Percentiles rank a stretch among this genome's conserved stretches.
phyloP scores from a whole-genome alignment of 2,888 invertebrate genomes.

The Siphlonurus alternatus region DNA sequence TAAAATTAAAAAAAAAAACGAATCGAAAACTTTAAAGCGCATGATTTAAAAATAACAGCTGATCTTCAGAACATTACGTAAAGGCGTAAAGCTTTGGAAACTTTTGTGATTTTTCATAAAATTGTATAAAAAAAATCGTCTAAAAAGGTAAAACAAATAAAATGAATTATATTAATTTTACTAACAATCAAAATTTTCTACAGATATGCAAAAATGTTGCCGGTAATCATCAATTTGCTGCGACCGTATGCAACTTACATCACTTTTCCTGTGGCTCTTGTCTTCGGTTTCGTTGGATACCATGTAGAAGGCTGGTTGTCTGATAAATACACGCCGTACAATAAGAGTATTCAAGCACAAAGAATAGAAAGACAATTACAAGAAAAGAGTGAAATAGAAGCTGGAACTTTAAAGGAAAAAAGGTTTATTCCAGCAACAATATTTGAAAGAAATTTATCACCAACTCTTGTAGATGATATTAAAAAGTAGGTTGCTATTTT shows the following conservation, averaged over 20 bases:
- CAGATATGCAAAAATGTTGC: constrained; percentile 46
- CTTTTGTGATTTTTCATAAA: no score
- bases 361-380: constrained; percentile 46
- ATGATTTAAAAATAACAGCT: no score
- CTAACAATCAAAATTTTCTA: no score
- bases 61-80: no score
- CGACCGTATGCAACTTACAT: constrained; percentile 60
- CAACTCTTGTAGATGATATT: constrained; percentile 18
- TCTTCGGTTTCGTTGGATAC: constrained; percentile 75
- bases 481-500: constrained; percentile 5
- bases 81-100: no score
- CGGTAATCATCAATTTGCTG: constrained; percentile 44
- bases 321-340: constrained; percentile 26
- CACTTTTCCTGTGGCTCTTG: constrained; percentile 63
- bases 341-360: constrained; percentile 48
- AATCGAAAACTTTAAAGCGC: no score
- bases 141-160: no score
- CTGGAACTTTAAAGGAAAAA: constrained; percentile 48
- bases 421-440: constrained; percentile 31
- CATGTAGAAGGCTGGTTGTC: constrained; percentile 45
- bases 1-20: no score
- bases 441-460: constrained; percentile 29
- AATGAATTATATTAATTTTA: no score
- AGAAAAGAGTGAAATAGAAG: constrained; percentile 39
- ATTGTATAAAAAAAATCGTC: no score